Evolutionary conservation across 2,797 vertebrate genomes (phyloP).

Genomic region (Manis crassicaudata): DNA sequence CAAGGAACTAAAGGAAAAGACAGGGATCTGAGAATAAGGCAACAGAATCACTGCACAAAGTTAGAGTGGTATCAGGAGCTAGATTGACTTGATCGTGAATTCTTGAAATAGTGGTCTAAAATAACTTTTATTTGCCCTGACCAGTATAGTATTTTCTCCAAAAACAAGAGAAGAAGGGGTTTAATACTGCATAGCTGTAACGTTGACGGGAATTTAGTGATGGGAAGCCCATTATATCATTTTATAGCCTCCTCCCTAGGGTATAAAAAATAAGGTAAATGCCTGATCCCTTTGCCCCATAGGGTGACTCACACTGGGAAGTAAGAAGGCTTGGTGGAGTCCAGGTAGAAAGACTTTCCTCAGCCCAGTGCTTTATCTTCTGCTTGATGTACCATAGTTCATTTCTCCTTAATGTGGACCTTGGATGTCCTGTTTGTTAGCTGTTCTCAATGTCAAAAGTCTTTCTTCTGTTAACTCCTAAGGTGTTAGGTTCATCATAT

Average conservation of each 20-base stretch:
- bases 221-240: neutral
- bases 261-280: neutral
- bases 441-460: neutral
- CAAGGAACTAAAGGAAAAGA: neutral
- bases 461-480: conserved; percentile 4
- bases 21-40: neutral
- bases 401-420: neutral
- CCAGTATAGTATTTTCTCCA: neutral
- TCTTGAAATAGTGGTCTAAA: neutral
- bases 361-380: neutral
- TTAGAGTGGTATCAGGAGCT: neutral
- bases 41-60: neutral
- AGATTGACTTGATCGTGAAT: neutral
- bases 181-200: neutral
- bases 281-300: neutral
- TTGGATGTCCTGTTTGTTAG: neutral
- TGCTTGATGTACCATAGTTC: neutral
- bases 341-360: neutral
- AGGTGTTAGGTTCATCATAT: neutral
- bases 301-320: neutral
- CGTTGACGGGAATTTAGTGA: neutral
- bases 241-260: neutral
- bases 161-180: neutral
- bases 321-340: neutral
- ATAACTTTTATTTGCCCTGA: neutral